These are phyloP conservation scores for Grammomys surdaster DNA, from an alignment of 2,113 vertebrate genomes.

Conservation along the genomic window DNA sequence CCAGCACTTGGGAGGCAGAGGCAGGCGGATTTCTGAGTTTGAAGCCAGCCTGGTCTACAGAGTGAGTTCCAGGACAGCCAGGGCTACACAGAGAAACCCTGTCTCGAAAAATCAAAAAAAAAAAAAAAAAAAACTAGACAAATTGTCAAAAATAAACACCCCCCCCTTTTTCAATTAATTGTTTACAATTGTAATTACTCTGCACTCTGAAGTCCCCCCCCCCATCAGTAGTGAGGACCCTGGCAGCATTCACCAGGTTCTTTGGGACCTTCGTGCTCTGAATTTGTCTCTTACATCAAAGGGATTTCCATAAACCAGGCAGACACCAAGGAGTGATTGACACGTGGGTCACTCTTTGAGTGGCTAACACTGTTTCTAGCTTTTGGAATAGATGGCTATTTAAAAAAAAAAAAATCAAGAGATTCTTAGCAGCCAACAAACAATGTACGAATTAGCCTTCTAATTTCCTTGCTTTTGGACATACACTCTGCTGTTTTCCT, in stretches of 20 bases:
- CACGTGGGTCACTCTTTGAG: background rate
- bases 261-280: background rate
- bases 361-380: background rate
- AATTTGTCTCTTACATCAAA: background rate
- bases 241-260: background rate
- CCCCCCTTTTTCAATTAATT: too few species aligned
- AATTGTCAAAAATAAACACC: background rate
- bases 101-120: too few species aligned
- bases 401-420: background rate
- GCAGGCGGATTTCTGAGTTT: too few species aligned
- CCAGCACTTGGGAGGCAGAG: too few species aligned
- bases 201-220: background rate
- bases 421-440: background rate
- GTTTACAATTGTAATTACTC: background rate
- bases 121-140: too few species aligned
- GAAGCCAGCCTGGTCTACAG: too few species aligned
- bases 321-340: background rate
- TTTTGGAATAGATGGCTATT: background rate
- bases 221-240: background rate
- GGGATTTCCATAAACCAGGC: conserved; percentile 2
- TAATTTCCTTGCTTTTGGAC: background rate
- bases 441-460: conserved; percentile 4
- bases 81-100: too few species aligned
- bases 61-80: too few species aligned
- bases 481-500: background rate